Conservation (phyloP, 2,797 vertebrate species). For the Hipposideros larvatus region DNA sequence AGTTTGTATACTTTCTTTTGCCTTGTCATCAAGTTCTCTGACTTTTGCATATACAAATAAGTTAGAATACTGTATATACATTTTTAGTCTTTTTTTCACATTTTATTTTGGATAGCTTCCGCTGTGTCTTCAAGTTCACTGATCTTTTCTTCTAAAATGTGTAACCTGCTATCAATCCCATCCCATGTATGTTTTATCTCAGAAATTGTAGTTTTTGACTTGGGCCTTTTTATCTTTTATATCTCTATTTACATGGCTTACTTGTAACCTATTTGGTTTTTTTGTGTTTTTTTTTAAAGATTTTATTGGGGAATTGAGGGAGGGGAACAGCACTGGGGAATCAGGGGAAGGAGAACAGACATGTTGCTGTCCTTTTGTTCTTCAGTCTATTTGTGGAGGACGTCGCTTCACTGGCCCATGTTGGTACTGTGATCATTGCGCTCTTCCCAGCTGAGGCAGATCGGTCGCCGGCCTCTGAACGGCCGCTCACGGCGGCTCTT, state of each 20-base stretch:
- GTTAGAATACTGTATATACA: neutral
- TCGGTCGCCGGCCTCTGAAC: too few relatives aligned
- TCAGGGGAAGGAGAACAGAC: too few relatives aligned
- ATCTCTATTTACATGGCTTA: neutral
- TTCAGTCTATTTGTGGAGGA: too few relatives aligned
- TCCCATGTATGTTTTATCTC: neutral
- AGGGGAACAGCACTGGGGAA: too few relatives aligned
- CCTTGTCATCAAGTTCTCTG: neutral
- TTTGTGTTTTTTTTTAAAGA: too few relatives aligned
- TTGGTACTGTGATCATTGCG: too few relatives aligned
- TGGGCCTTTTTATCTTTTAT: neutral
- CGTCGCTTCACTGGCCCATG: too few relatives aligned
- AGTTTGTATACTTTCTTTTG: neutral
- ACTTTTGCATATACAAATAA: neutral
- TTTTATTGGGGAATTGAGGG: too few relatives aligned
- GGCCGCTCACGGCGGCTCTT: too few relatives aligned
- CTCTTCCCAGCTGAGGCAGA: too few relatives aligned
- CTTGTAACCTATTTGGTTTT: neutral
- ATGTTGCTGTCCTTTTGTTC: too few relatives aligned
- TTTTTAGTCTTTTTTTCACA: too few relatives aligned
- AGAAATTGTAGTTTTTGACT: neutral
- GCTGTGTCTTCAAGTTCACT: neutral
- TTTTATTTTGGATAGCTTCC: neutral
- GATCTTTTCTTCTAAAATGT: neutral
- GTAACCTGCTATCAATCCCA: neutral